phyloP scores from a whole-genome alignment of 2,888 invertebrate genomes.

The Euzophera pinguis region DNA sequence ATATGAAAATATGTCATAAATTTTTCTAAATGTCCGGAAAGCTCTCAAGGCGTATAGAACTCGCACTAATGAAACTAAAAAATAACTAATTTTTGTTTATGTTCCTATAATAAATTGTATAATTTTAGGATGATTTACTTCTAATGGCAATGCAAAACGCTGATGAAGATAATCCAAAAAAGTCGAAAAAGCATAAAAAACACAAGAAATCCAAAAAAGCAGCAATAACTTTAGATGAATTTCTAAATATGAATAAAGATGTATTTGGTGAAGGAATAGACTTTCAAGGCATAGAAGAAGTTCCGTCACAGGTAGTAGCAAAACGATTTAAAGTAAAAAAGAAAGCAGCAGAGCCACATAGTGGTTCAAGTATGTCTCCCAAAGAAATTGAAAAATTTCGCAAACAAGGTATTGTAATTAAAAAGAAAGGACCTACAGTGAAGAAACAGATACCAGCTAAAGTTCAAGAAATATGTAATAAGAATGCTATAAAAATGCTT shows the following conservation, averaged over 20 bases:
- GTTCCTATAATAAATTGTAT: not conserved
- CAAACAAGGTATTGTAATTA: constrained; percentile 63
- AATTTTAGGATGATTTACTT: constrained; percentile 60
- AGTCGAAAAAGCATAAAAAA: constrained; percentile 66
- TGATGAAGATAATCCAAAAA: constrained; percentile 38
- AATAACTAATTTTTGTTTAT: no score
- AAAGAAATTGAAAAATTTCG: constrained; percentile 60
- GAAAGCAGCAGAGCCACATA: constrained; percentile 21
- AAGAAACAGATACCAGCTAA: constrained; percentile 16
- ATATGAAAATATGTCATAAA: no score
- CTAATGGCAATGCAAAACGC: constrained; percentile 56
- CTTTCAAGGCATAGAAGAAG: constrained; percentile 69
- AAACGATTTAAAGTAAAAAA: constrained; percentile 58
- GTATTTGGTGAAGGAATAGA: constrained; percentile 71
- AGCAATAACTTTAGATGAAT: constrained; percentile 71
- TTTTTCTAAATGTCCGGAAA: no score
- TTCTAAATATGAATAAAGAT: constrained; percentile 72
- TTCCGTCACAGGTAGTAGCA: constrained; percentile 59
- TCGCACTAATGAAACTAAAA: no score
- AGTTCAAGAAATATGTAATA: constrained; percentile 22
- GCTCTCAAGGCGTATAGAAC: no score
- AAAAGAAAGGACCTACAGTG: constrained; percentile 40
- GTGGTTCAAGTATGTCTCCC: constrained; percentile 36
- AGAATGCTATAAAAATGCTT: constrained; percentile 18
- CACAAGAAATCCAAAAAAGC: constrained; percentile 69